These are phyloP conservation scores for Chroicocephalus ridibundus DNA, from an alignment of 2,113 vertebrate species.

Conservation along the genomic window DNA sequence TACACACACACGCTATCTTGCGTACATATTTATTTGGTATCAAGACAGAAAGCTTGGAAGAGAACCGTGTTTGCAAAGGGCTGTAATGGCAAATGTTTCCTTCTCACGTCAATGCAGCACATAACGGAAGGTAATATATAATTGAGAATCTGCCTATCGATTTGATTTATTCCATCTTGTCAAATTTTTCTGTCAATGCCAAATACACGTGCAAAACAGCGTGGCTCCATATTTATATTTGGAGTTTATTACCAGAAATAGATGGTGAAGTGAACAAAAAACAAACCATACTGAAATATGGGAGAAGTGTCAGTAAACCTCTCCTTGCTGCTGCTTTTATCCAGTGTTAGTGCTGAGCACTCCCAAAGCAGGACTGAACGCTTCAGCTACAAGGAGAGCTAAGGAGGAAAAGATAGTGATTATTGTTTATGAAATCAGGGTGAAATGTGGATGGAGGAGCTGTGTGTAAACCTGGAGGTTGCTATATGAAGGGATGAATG, in stretches of 20 bases:
- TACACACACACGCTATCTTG: background rate
- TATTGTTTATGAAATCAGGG: background rate
- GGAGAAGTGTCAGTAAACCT: background rate
- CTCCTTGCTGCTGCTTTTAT: background rate
- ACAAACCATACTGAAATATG: background rate
- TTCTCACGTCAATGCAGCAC: background rate
- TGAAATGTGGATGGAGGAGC: background rate
- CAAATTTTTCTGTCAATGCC: background rate
- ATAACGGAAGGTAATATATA: background rate
- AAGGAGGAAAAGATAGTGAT: background rate
- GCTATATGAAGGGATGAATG: background rate
- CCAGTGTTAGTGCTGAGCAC: background rate
- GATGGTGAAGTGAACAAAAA: background rate
- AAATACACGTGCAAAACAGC: background rate
- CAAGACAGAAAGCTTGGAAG: background rate
- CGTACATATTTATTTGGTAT: conserved; percentile 17
- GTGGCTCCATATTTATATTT: background rate
- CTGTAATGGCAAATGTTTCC: background rate
- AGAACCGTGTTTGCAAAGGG: conserved; percentile 18
- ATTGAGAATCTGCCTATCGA: background rate
- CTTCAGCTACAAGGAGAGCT: background rate
- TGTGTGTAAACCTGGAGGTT: fast-evolving
- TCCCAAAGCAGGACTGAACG: background rate
- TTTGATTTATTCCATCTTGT: background rate
- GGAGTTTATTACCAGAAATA: background rate